A percentile compares a stretch with the other conserved stretches of the same genome.
Evolutionary conservation across 2,888 invertebrate genomes (phyloP).

Genomic region (Anticlea derivata): DNA sequence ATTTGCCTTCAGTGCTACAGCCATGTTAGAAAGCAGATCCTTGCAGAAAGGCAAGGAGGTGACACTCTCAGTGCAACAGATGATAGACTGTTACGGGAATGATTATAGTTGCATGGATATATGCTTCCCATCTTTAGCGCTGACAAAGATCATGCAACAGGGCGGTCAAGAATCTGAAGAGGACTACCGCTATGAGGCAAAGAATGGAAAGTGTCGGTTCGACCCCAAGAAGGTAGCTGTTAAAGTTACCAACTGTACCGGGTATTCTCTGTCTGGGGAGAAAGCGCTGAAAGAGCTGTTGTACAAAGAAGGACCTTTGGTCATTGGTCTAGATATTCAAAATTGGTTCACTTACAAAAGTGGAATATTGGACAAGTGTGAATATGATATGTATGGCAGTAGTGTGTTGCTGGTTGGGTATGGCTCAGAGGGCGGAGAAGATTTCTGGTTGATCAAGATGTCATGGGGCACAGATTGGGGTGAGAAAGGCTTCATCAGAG

Average conservation of each 20-base stretch:
- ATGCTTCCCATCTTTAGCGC: background rate
- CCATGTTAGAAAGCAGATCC: background rate
- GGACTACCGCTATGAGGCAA: background rate
- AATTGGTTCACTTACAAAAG: too few relatives aligned
- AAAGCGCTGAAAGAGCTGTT: background rate
- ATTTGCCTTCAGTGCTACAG: conserved; percentile 8
- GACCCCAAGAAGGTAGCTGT: background rate
- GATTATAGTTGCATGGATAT: background rate
- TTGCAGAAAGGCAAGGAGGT: background rate
- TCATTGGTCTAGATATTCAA: too few relatives aligned
- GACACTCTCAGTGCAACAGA: background rate
- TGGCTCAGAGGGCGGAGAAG: conserved; percentile 1
- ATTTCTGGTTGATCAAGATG: conserved; percentile 10
- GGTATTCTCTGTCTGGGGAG: background rate
- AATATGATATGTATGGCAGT: too few relatives aligned
- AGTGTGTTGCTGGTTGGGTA: too few relatives aligned
- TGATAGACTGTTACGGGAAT: background rate
- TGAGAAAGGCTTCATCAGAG: conserved; percentile 1
- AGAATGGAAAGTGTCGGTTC: background rate
- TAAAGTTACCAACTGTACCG: background rate
- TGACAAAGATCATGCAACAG: background rate
- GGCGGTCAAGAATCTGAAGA: background rate
- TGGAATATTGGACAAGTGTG: too few relatives aligned
- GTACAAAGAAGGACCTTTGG: conserved; percentile 8
- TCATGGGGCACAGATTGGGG: background rate